Evolutionary conservation across 2,797 vertebrate species (phyloP), one percentile per base, ranked within the genome.

Genomic region (Harpagifer antarcticus): DNA sequence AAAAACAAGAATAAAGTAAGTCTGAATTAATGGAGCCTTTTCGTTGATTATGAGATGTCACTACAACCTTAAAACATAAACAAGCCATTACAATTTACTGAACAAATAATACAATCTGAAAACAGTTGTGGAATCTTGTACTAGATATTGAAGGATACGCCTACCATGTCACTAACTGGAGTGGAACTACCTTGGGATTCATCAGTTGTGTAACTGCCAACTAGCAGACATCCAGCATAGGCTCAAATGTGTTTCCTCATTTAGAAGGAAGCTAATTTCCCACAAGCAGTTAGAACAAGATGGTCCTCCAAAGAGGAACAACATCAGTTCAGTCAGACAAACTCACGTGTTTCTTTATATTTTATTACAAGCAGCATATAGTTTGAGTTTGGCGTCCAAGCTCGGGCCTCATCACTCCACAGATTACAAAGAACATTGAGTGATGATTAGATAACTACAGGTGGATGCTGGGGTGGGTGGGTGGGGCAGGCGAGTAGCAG

Each of bases 221-320:
- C 33, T 8, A 37, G 33, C 33, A 37, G 33, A 37, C 33, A 37
- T 37, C 33, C 33, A 37, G 33, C 7, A 37, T 1, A 37, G 37
- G 33, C 33, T 37, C 33, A 37, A 8, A 37, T 8, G 33, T 37
- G 33, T 57, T 50, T 31, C 37, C n/a, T 60, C 31, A 53, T 61
- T 13, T 61, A 61, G 53, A 56, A 7, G 68, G 40, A 57, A 20
- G 13, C 4, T 45, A 23, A 53, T 65, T 44, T 56, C 19, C 59
- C 54, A 75, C 27, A 31, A 20, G 31, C 52, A 17, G 40, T 49
- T 19, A 14, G 10, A 66, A 45, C 9, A 5, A 64, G 9, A n/a
- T 5, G 2, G 15, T 27, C 47, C 6, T 61, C 9, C 2, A 5
- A 37, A 33, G 15, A 40, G 19, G 8, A 27, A 52, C 6, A 17